phyloP scores from a whole-genome alignment of 1,140 invertebrate genomes.

The Parasteatoda tepidariorum region DNA sequence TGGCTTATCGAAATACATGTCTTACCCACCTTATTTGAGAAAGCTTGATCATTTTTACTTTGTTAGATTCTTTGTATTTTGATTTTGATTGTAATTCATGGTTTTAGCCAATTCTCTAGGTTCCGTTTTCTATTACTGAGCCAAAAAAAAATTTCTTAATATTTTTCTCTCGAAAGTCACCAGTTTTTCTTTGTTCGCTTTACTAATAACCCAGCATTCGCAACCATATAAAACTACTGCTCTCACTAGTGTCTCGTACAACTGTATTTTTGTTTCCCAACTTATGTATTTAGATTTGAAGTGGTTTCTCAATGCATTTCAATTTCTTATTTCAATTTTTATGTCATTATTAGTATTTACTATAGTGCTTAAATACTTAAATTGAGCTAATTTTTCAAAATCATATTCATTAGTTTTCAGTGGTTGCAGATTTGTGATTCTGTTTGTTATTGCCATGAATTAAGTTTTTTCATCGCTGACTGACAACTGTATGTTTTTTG shows the following conservation, averaged over 20 bases:
- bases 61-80: too few relatives aligned
- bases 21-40: too few relatives aligned
- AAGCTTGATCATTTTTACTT: too few relatives aligned
- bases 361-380: not conserved
- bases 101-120: too few relatives aligned
- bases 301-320: not conserved
- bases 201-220: conserved; percentile 1
- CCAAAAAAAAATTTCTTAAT: too few relatives aligned
- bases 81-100: too few relatives aligned
- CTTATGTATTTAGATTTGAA: conserved; percentile 2
- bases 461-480: not conserved
- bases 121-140: too few relatives aligned
- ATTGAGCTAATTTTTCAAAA: not conserved
- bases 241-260: conserved; percentile 10
- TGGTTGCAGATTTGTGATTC: not conserved
- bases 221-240: not conserved
- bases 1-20: too few relatives aligned
- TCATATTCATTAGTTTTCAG: not conserved
- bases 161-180: not conserved
- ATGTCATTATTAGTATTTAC: conserved; percentile 9
- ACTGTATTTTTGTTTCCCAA: not conserved
- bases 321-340: not conserved
- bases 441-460: not conserved
- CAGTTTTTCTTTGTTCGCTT: not conserved
- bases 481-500: not conserved